Conservation (phyloP, 2,113 vertebrate species). For the Scophthalmus maximus region DNA sequence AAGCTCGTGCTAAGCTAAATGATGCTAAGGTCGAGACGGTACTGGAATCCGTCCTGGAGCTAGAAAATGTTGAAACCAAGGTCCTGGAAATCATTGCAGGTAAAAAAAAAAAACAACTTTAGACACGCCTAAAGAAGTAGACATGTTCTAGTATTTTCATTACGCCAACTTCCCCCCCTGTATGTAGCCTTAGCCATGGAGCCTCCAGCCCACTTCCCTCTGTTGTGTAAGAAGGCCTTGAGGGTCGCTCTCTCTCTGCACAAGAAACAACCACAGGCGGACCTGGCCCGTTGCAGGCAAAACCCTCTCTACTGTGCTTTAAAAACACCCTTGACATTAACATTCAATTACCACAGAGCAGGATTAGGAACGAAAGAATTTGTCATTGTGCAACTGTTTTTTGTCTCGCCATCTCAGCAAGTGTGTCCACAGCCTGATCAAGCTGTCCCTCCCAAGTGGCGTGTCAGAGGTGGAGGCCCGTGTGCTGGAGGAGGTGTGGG, state of each 20-base stretch:
- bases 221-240: conserved; percentile 89
- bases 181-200: conserved; percentile 90
- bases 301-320: conserved; percentile 4
- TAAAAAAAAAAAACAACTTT: conserved; percentile 58
- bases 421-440: conserved; percentile 89
- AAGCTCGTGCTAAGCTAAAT: conserved; percentile 89
- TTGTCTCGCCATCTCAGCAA: conserved; percentile 80
- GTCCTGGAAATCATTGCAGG: conserved; percentile 90
- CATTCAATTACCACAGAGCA: neutral
- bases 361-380: neutral
- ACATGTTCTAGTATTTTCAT: neutral
- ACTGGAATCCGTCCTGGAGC: conserved; percentile 88
- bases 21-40: conserved; percentile 85
- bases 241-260: conserved; percentile 85
- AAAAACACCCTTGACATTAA: conserved; percentile 4
- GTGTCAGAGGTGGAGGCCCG: conserved; percentile 80
- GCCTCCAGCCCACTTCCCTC: conserved; percentile 87
- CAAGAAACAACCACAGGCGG: conserved; percentile 80
- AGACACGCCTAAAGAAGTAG: neutral
- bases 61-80: conserved; percentile 85
- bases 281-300: conserved; percentile 87
- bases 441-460: conserved; percentile 86
- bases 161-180: neutral
- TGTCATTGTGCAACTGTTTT: conserved; percentile 24
- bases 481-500: conserved; percentile 87